Percentiles rank a stretch among this genome's conserved stretches.
These are phyloP conservation scores for Dichetophora obliterata DNA, from an alignment of 2,888 invertebrate genomes.

Conservation along the genomic window DNA sequence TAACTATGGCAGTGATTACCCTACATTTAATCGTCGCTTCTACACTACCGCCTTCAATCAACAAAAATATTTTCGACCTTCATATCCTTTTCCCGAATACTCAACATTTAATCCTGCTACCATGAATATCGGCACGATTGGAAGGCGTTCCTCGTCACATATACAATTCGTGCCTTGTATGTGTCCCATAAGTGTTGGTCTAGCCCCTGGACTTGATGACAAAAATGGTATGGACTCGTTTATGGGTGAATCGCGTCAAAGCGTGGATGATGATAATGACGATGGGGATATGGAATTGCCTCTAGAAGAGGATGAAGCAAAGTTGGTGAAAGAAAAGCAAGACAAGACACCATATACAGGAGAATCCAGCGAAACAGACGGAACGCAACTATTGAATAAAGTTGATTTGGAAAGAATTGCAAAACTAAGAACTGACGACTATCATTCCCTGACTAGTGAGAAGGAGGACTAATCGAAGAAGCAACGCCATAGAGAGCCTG, in stretches of 20 bases:
- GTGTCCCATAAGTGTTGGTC: slow-evolving; percentile 63
- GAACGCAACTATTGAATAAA: slow-evolving; percentile 5
- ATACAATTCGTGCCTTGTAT: slow-evolving; percentile 66
- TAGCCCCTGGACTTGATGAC: slow-evolving; percentile 41
- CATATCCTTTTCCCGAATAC: slow-evolving; percentile 67
- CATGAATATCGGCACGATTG: slow-evolving; percentile 3
- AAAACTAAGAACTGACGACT: not conserved
- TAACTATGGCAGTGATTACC: slow-evolving; percentile 52
- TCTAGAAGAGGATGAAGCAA: slow-evolving; percentile 5
- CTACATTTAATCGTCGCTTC: slow-evolving; percentile 61
- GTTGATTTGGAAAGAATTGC: not conserved
- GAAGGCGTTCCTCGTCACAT: slow-evolving; percentile 22
- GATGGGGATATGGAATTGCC: slow-evolving; percentile 34
- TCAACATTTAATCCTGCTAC: slow-evolving; percentile 55
- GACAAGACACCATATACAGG: not conserved
- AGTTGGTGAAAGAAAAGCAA: not conserved
- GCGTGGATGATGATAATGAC: slow-evolving; percentile 37
- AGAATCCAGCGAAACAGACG: not conserved
- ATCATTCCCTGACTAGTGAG: not conserved
- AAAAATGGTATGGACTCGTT: slow-evolving; percentile 35
- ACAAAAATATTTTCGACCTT: slow-evolving; percentile 56
- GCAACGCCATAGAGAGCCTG: too few relatives aligned
- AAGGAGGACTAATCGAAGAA: not conserved
- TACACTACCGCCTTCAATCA: slow-evolving; percentile 54
- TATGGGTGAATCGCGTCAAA: slow-evolving; percentile 46